These are phyloP conservation scores for Sapayoa aenigma DNA, from an alignment of 2,113 vertebrate species.

Conservation along the genomic window DNA sequence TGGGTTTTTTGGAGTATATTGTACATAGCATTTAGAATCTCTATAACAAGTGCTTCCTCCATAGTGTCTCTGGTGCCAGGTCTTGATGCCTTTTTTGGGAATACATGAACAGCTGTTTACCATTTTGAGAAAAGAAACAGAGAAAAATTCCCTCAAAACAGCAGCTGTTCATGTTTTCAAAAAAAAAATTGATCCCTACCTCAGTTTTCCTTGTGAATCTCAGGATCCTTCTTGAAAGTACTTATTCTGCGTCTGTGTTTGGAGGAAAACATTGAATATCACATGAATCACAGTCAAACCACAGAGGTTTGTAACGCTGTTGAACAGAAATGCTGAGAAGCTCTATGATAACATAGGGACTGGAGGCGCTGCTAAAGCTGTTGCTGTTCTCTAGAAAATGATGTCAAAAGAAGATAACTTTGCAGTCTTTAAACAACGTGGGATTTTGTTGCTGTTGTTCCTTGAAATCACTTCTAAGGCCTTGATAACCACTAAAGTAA, in stretches of 20 bases:
- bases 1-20: rapidly evolving
- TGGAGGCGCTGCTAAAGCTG: neutral
- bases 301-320: neutral
- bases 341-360: rapidly evolving
- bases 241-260: neutral
- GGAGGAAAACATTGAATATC: neutral
- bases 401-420: neutral
- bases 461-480: neutral
- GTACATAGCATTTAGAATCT: neutral
- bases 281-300: neutral
- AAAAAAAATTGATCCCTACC: neutral
- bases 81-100: neutral
- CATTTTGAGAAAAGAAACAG: neutral
- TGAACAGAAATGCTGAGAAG: neutral
- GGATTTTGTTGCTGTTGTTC: neutral
- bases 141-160: neutral
- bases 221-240: neutral
- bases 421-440: neutral
- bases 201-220: neutral
- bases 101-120: neutral
- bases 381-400: neutral
- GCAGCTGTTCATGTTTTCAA: neutral
- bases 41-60: neutral
- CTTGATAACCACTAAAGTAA: neutral
- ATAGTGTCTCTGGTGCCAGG: neutral